These are phyloP conservation scores for Cistogaster globosa DNA, from an alignment of 2,888 invertebrate species.

Conservation along the genomic window DNA sequence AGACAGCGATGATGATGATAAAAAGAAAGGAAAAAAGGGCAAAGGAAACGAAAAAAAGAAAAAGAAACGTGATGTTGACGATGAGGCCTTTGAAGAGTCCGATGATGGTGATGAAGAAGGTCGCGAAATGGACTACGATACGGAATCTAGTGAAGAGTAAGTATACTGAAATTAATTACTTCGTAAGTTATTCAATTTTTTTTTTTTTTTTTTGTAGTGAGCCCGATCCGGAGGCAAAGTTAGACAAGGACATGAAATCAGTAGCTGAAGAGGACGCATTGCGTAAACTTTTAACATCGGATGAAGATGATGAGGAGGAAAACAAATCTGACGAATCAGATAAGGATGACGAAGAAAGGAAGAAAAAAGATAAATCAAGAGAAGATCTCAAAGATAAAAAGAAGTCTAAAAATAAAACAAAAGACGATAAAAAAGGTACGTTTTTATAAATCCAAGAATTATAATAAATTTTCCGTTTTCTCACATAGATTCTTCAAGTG, in stretches of 20 bases:
- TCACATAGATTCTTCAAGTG: constrained; percentile 86
- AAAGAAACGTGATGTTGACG: constrained; percentile 91
- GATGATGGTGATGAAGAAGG: constrained; percentile 99
- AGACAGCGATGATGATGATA: constrained; percentile 85
- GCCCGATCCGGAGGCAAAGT: constrained; percentile 89
- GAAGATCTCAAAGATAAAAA: constrained; percentile 85
- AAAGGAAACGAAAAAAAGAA: constrained; percentile 86
- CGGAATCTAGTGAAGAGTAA: constrained; percentile 91
- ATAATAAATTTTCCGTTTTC: neutral
- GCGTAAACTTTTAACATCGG: constrained; percentile 92
- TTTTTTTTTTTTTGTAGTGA: constrained; percentile 84
- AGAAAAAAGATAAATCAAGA: constrained; percentile 87
- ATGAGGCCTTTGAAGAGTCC: constrained; percentile 97
- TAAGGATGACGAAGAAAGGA: constrained; percentile 89
- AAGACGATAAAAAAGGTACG: constrained; percentile 86
- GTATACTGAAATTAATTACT: constrained; percentile 79
- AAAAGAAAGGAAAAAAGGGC: constrained; percentile 86
- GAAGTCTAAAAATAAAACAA: constrained; percentile 86
- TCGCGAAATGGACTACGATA: constrained; percentile 96
- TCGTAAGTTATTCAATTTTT: neutral
- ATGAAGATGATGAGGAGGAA: constrained; percentile 93
- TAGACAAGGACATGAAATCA: constrained; percentile 91
- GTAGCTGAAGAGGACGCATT: constrained; percentile 96
- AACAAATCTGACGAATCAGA: constrained; percentile 90
- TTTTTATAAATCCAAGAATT: constrained; percentile 5